Evolutionary conservation across 2,888 invertebrate genomes (phyloP).

Genomic region (Leptarthrus brevirostris): DNA sequence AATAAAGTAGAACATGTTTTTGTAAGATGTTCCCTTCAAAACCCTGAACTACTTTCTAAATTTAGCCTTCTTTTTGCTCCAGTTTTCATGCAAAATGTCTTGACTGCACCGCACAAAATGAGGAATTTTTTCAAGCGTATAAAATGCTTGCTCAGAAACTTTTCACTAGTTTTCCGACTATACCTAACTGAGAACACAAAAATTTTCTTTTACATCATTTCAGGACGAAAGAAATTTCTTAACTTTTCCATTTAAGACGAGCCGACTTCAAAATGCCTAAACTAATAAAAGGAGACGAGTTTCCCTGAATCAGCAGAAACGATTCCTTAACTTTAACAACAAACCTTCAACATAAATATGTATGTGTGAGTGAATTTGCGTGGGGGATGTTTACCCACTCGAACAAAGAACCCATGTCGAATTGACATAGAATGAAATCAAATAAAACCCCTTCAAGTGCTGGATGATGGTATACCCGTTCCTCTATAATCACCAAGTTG

Average conservation of each 20-base stretch:
- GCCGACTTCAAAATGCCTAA: not conserved
- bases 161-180: too few relatives aligned
- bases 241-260: not conserved
- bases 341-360: not conserved
- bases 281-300: constrained; percentile 1
- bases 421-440: constrained; percentile 25
- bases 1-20: too few relatives aligned
- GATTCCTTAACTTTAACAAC: not conserved
- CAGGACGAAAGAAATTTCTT: not conserved
- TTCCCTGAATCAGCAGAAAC: not conserved
- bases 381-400: not conserved
- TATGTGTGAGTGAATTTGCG: not conserved
- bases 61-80: too few relatives aligned
- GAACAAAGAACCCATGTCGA: not conserved
- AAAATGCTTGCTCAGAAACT: constrained; percentile 13
- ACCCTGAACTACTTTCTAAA: too few relatives aligned
- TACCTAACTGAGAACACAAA: too few relatives aligned
- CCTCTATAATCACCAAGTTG: not conserved
- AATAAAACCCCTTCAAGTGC: constrained; percentile 19
- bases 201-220: constrained; percentile 12
- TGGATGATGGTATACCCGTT: not conserved
- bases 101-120: constrained; percentile 18
- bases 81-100: constrained; percentile 1
- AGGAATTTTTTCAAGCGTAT: constrained; percentile 9
- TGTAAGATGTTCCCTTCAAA: too few relatives aligned